phyloP scores from a whole-genome alignment of 1,140 invertebrate species.

The Drosophila asahinai region DNA sequence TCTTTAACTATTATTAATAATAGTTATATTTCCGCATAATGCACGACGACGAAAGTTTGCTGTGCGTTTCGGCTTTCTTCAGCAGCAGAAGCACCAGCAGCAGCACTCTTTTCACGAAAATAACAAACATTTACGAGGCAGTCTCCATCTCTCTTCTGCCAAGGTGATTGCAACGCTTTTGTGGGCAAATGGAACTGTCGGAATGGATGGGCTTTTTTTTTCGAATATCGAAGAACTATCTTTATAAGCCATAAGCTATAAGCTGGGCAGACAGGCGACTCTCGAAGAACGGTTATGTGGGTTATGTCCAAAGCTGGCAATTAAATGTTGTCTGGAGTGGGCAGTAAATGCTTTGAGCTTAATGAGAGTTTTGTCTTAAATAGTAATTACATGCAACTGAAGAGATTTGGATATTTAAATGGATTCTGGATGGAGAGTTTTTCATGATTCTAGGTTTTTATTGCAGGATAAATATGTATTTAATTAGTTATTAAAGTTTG shows the following conservation, averaged over 20 bases:
- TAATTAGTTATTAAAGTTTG: neutral
- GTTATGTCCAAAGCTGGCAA: slow-evolving; percentile 1
- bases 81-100: slow-evolving; percentile 3
- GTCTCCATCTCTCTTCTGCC: slow-evolving; percentile 43
- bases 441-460: neutral
- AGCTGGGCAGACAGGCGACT: slow-evolving; percentile 8
- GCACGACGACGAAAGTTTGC: slow-evolving; percentile 75
- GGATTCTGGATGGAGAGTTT: neutral
- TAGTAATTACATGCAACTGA: neutral
- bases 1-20: slow-evolving; percentile 76
- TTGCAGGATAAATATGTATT: neutral
- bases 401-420: neutral
- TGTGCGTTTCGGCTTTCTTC: slow-evolving; percentile 67
- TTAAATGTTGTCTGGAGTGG: slow-evolving; percentile 21
- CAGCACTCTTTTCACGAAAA: slow-evolving; percentile 34
- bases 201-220: slow-evolving; percentile 1
- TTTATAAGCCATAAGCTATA: slow-evolving; percentile 13
- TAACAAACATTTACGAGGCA: slow-evolving; percentile 52
- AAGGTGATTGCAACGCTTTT: slow-evolving; percentile 75
- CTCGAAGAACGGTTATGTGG: slow-evolving; percentile 24
- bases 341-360: slow-evolving; percentile 2
- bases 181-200: slow-evolving; percentile 73
- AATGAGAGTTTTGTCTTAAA: neutral
- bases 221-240: slow-evolving; percentile 9
- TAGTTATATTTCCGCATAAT: slow-evolving; percentile 72